Evolutionary conservation across 2,888 invertebrate genomes (phyloP).

Genomic region (Junonia oenone): DNA sequence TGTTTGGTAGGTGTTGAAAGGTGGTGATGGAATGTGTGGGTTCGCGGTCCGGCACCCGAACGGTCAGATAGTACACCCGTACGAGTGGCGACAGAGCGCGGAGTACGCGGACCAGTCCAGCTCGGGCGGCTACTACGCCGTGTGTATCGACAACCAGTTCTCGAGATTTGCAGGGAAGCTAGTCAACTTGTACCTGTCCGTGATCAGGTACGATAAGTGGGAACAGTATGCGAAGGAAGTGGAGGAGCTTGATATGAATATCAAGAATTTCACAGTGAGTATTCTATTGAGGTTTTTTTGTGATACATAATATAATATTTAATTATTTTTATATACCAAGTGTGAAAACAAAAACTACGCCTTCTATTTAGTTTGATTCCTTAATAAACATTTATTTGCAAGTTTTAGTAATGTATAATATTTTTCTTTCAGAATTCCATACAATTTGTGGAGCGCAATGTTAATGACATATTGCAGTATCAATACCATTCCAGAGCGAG

Average conservation of each 20-base stretch:
- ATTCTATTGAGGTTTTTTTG: conserved; percentile 28
- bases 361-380: too few species aligned
- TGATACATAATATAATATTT: background rate
- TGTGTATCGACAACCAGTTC: conserved; percentile 96
- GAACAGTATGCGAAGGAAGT: conserved; percentile 94
- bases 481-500: conserved; percentile 89
- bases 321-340: too few species aligned
- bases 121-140: conserved; percentile 91
- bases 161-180: conserved; percentile 94
- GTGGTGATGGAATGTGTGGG: conserved; percentile 96
- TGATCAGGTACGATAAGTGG: conserved; percentile 96
- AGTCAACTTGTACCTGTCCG: conserved; percentile 93
- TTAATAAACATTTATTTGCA: too few species aligned
- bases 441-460: conserved; percentile 88
- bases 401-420: background rate
- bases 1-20: conserved; percentile 87
- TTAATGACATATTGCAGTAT: conserved; percentile 90
- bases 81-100: conserved; percentile 93
- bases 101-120: conserved; percentile 92
- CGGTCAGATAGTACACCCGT: conserved; percentile 91
- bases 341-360: too few species aligned
- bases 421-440: conserved; percentile 82
- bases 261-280: conserved; percentile 93
- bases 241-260: conserved; percentile 91
- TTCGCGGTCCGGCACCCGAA: conserved; percentile 93